A percentile compares a stretch with the other conserved stretches of the same genome.
These are phyloP conservation scores for Platycheirus albimanus DNA, from an alignment of 2,888 invertebrate genomes.

Conservation along the genomic window DNA sequence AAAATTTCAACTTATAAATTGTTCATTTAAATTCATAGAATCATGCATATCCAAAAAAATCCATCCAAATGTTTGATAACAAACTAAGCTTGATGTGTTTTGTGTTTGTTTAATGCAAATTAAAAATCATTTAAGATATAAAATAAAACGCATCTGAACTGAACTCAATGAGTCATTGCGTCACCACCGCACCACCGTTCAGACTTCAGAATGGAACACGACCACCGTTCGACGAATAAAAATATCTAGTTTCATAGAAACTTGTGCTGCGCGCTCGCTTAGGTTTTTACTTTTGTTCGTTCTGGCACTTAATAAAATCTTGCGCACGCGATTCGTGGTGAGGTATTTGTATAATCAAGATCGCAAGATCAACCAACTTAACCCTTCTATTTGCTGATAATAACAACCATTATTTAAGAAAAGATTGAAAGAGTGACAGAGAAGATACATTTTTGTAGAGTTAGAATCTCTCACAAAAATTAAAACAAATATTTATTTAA, in stretches of 20 bases:
- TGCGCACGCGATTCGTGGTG: slow-evolving; percentile 3
- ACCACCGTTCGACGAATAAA: not conserved
- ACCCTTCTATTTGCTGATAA: not conserved
- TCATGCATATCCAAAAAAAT: not conserved
- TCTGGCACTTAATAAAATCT: slow-evolving; percentile 9
- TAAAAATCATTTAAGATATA: not conserved
- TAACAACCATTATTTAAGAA: not conserved
- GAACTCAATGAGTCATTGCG: not conserved
- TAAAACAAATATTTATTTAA: slow-evolving; percentile 5
- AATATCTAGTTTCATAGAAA: not conserved
- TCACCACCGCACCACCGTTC: too few relatives aligned
- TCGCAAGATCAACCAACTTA: slow-evolving; percentile 23
- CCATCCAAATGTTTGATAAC: not conserved
- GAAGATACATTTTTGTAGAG: too few relatives aligned
- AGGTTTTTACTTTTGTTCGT: not conserved
- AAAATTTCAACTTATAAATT: not conserved
- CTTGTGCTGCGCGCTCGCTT: not conserved
- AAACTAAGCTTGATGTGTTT: not conserved
- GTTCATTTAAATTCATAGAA: slow-evolving; percentile 6
- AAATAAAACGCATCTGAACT: not conserved
- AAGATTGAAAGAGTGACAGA: not conserved
- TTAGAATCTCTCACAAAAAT: too few relatives aligned
- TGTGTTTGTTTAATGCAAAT: slow-evolving; percentile 2
- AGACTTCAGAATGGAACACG: not conserved
- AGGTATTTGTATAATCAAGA: not conserved